Conservation (phyloP, 2,113 vertebrate species). For the Xenotilapia caudafasciata region DNA sequence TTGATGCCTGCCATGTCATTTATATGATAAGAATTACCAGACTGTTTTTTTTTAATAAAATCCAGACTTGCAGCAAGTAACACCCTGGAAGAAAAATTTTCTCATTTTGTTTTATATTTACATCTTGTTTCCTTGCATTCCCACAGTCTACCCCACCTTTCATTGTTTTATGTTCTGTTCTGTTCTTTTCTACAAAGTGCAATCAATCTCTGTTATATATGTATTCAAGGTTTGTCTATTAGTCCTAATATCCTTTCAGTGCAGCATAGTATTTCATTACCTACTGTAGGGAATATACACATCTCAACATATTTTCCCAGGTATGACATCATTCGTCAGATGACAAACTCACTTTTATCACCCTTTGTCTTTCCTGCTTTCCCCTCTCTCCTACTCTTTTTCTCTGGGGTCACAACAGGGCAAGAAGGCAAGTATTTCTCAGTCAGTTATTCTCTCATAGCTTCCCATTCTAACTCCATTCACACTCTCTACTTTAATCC, state of each 20-base stretch:
- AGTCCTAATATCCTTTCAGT: not conserved
- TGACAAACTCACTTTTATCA: constrained; percentile 23
- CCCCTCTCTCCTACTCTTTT: not conserved
- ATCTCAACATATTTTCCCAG: constrained; percentile 1
- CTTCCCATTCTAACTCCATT: not conserved
- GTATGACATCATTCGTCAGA: constrained; percentile 11
- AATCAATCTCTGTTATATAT: not conserved
- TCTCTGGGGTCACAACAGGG: constrained; percentile 53
- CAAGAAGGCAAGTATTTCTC: constrained; percentile 64
- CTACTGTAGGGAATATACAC: not conserved
- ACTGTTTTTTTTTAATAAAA: constrained; percentile 15
- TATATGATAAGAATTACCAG: constrained; percentile 49
- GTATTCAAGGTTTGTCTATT: not conserved
- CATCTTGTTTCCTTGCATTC: not conserved
- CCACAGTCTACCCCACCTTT: not conserved
- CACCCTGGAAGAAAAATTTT: not conserved
- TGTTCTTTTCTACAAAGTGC: not conserved
- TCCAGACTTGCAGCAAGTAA: constrained; percentile 1
- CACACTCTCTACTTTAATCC: constrained; percentile 17
- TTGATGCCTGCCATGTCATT: constrained; percentile 51
- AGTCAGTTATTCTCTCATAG: constrained; percentile 6
- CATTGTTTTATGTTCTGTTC: not conserved
- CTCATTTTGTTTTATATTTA: not conserved
- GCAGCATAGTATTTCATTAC: not conserved
- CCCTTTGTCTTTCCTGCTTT: constrained; percentile 27